Evolutionary conservation across 1,140 invertebrate species (phyloP).

Genomic region (Holcopasites calliopsidis): DNA sequence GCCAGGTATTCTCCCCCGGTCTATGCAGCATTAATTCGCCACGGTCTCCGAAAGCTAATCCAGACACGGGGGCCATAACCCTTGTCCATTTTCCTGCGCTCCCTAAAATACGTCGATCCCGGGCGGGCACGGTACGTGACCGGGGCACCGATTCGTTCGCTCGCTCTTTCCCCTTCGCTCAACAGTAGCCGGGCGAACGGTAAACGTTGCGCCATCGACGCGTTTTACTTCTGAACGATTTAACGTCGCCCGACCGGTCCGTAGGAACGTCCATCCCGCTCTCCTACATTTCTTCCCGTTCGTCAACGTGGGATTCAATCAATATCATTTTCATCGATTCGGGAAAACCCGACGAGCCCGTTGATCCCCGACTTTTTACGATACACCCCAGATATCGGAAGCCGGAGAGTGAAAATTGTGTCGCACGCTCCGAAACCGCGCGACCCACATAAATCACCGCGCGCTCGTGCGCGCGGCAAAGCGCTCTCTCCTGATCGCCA

Average conservation of each 20-base stretch:
- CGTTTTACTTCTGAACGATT: conserved; percentile 47
- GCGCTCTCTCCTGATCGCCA: too few relatives aligned
- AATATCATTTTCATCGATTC: too few relatives aligned
- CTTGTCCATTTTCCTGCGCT: conserved; percentile 61
- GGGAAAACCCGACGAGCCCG: too few relatives aligned
- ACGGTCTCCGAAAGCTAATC: conserved; percentile 61
- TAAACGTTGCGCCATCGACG: conserved; percentile 33
- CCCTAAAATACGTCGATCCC: conserved; percentile 59
- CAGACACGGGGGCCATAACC: conserved; percentile 59
- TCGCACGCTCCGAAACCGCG: too few relatives aligned
- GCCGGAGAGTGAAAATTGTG: too few relatives aligned
- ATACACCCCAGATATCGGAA: too few relatives aligned
- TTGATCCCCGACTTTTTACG: too few relatives aligned
- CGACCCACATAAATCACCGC: too few relatives aligned
- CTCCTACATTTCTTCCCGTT: too few relatives aligned
- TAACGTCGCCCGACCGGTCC: conserved; percentile 40
- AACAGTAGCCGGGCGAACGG: conserved; percentile 25
- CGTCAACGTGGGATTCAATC: too few relatives aligned
- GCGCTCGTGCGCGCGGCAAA: too few relatives aligned
- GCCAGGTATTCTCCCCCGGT: background rate
- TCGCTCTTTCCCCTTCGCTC: conserved; percentile 44
- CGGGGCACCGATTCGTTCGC: conserved; percentile 46
- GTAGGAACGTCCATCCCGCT: too few relatives aligned
- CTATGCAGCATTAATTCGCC: conserved; percentile 63
- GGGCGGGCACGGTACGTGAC: conserved; percentile 55